A percentile compares a stretch with the other conserved stretches of the same genome.
Evolutionary conservation across 2,888 invertebrate genomes (phyloP).

Genomic region (Odontocerum albicorne): DNA sequence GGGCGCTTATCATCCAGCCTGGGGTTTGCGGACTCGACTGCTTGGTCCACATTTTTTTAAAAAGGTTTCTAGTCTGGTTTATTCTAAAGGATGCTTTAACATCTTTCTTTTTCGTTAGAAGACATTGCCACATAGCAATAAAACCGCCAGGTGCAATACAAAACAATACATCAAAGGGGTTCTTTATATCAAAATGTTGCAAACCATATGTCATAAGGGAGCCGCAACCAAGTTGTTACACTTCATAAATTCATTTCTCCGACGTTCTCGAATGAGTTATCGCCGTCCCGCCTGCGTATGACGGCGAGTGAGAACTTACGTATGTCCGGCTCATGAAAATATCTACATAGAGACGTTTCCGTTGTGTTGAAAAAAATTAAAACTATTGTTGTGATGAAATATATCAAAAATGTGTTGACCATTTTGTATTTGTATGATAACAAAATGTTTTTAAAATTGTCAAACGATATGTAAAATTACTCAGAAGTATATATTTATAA

Average conservation of each 20-base stretch:
- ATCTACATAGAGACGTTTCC: conserved; percentile 1
- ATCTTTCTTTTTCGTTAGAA: too few species aligned
- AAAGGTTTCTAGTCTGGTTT: too few species aligned
- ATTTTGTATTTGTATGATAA: background rate
- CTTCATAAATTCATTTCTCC: conserved; percentile 18
- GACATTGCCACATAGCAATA: too few species aligned
- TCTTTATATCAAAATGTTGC: too few species aligned
- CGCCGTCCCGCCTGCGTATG: conserved; percentile 7
- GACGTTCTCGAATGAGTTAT: conserved; percentile 12
- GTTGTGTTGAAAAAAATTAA: conserved; percentile 2
- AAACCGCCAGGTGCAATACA: too few species aligned
- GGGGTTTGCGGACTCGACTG: too few species aligned
- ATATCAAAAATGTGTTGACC: background rate
- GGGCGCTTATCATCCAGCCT: too few species aligned
- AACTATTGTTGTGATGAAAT: background rate
- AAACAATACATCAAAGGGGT: too few species aligned
- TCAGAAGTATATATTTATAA: background rate
- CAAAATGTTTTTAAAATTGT: background rate
- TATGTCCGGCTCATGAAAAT: conserved; percentile 18
- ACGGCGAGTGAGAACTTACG: conserved; percentile 16
- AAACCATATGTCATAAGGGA: too few species aligned
- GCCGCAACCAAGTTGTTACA: background rate
- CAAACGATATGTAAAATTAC: background rate
- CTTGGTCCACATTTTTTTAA: too few species aligned
- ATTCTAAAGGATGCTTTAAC: too few species aligned